Conservation (phyloP, 2,888 invertebrate species). For the Eulithis prunata region DNA sequence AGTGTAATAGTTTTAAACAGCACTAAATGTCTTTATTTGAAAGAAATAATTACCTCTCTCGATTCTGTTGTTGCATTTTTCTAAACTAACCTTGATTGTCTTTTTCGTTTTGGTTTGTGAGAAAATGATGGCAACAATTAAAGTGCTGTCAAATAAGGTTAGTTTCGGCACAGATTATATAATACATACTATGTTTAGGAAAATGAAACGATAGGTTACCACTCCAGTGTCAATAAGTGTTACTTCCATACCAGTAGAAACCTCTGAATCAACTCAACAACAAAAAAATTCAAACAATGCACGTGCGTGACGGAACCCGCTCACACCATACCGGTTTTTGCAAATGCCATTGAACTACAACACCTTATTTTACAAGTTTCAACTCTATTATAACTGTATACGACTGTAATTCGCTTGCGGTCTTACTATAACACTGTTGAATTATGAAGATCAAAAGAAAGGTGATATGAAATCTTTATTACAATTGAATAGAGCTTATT, state of each 20-base stretch:
- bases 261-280: slow-evolving; percentile 30
- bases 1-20: too few relatives aligned
- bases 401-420: slow-evolving; percentile 12
- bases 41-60: too few relatives aligned
- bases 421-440: neutral
- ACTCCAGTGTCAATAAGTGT: slow-evolving; percentile 4
- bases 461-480: slow-evolving; percentile 23
- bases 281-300: slow-evolving; percentile 43
- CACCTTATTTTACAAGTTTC: slow-evolving; percentile 23
- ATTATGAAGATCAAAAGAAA: slow-evolving; percentile 23
- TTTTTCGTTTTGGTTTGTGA: too few relatives aligned
- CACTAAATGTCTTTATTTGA: too few relatives aligned
- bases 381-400: slow-evolving; percentile 8
- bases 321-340: slow-evolving; percentile 56
- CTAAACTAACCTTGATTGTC: too few relatives aligned
- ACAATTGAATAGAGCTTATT: slow-evolving; percentile 8
- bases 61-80: too few relatives aligned
- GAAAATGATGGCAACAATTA: too few relatives aligned
- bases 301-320: slow-evolving; percentile 51
- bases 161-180: too few relatives aligned
- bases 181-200: too few relatives aligned
- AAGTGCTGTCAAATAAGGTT: too few relatives aligned
- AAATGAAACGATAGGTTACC: too few relatives aligned
- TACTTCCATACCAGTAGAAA: slow-evolving; percentile 35
- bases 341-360: slow-evolving; percentile 53